These are phyloP conservation scores for Lycocorax pyrrhopterus DNA, from an alignment of 2,113 vertebrate genomes.

Conservation along the genomic window DNA sequence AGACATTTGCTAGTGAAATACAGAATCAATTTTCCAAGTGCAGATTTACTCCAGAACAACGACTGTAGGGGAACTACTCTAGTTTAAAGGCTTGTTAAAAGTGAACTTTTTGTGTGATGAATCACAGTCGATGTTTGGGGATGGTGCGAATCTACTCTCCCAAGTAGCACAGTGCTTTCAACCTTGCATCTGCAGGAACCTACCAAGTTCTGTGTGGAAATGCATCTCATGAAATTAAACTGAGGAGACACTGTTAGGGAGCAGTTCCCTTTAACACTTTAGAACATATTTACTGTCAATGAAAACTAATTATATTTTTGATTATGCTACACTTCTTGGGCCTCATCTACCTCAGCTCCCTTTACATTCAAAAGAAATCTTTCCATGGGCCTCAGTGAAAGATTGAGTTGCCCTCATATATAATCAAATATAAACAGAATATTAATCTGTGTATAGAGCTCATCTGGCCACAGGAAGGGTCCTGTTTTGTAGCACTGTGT, in stretches of 20 bases:
- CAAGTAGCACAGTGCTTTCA: not conserved
- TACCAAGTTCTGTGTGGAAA: not conserved
- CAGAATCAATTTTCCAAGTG: not conserved
- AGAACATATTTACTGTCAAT: not conserved
- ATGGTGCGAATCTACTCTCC: not conserved
- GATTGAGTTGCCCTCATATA: not conserved
- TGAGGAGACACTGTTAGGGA: not conserved
- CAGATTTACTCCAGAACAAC: not conserved
- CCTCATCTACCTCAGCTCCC: not conserved
- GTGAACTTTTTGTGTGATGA: not conserved
- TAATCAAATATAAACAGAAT: not conserved
- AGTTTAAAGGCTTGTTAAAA: not conserved
- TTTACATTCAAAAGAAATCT: not conserved
- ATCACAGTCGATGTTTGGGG: not conserved
- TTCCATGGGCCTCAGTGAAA: not conserved
- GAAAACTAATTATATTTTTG: not conserved
- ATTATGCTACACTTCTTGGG: not conserved
- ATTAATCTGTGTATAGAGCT: not conserved
- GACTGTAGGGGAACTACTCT: not conserved
- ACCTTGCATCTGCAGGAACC: not conserved
- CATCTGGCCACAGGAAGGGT: not conserved
- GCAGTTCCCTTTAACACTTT: not conserved
- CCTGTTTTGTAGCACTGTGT: not conserved
- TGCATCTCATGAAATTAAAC: not conserved
- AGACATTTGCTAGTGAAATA: not conserved